Evolutionary conservation across 53 echinoderm and acorn worm species (phyloP).

Genomic region (Astropecten irregularis): DNA sequence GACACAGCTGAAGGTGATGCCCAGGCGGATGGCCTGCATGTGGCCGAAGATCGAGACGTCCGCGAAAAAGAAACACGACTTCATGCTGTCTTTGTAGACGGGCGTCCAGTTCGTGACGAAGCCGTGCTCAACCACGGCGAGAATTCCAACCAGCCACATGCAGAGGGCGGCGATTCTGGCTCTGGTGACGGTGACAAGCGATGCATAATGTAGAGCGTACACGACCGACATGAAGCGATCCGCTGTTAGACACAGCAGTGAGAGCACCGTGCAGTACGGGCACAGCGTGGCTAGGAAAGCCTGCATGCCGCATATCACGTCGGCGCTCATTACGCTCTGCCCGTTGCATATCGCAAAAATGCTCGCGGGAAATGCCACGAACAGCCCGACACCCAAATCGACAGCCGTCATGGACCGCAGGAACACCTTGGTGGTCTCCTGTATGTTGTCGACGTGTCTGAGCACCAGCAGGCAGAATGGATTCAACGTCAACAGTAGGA

Average conservation of each 20-base stretch:
- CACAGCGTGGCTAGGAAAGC: neutral
- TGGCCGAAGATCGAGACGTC: no score
- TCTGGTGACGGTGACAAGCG: neutral
- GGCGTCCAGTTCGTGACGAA: neutral
- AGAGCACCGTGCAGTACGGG: neutral
- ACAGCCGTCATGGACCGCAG: neutral
- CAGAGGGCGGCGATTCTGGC: neutral
- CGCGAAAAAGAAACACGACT: no score
- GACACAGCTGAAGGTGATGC: no score
- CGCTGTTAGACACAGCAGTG: neutral
- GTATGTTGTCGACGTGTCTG: neutral
- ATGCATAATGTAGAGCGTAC: neutral
- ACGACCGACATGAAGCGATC: neutral
- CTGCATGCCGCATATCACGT: neutral
- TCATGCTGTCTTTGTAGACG: no score
- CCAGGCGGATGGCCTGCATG: no score
- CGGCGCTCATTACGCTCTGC: neutral
- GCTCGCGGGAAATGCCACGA: neutral
- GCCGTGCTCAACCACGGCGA: neutral
- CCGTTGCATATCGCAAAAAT: neutral
- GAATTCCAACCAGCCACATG: neutral
- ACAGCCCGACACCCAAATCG: neutral
- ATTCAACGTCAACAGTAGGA: neutral
- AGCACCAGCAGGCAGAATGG: neutral
- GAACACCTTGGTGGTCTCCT: neutral